phyloP scores from a whole-genome alignment of 2,797 vertebrate species.

The Fundulus diaphanus region DNA sequence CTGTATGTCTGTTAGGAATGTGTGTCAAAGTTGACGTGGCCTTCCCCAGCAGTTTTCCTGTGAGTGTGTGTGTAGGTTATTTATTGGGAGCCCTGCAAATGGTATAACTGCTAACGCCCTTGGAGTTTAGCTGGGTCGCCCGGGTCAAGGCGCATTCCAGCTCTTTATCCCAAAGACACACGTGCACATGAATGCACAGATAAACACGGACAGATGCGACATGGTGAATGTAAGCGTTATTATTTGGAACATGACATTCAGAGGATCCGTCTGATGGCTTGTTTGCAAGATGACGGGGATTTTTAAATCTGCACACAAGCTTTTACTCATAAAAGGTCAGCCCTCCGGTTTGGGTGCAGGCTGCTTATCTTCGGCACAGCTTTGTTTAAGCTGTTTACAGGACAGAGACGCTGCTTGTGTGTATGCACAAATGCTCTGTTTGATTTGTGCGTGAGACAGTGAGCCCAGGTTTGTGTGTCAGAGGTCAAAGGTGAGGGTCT shows the following conservation, averaged over 20 bases:
- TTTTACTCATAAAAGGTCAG: conserved; percentile 72
- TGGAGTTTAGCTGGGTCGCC: conserved; percentile 77
- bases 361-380: conserved; percentile 73
- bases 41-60: conserved; percentile 58
- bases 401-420: conserved; percentile 52
- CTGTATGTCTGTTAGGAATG: conserved; percentile 51
- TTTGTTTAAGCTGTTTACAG: conserved; percentile 79
- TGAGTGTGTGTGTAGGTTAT: conserved; percentile 65
- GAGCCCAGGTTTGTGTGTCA: conserved; percentile 58
- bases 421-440: conserved; percentile 20
- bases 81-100: conserved; percentile 84
- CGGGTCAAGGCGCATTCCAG: conserved; percentile 80
- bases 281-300: not conserved
- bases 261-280: not conserved
- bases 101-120: conserved; percentile 78
- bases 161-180: conserved; percentile 54
- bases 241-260: not conserved
- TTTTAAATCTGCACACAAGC: conserved; percentile 1
- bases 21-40: conserved; percentile 57
- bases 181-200: conserved; percentile 37
- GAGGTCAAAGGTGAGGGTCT: conserved; percentile 81
- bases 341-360: conserved; percentile 57
- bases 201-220: conserved; percentile 23
- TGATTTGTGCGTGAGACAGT: conserved; percentile 72
- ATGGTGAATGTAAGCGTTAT: conserved; percentile 8